A percentile compares a stretch with the other conserved stretches of the same genome.
These are phyloP conservation scores for Anisognathus igniventris DNA, from an alignment of 2,797 vertebrate genomes.

Conservation along the genomic window DNA sequence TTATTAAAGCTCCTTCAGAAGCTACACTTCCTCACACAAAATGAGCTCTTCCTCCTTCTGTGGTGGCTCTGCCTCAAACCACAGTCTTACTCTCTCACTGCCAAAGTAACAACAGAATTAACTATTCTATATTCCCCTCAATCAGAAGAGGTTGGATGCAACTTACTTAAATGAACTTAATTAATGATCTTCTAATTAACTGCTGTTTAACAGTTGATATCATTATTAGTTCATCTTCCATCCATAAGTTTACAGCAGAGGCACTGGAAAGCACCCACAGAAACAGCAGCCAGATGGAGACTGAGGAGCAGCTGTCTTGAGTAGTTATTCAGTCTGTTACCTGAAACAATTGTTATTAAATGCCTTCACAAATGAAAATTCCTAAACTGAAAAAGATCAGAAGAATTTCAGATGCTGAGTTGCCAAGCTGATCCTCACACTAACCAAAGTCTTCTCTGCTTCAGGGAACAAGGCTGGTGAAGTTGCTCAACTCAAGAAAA, in stretches of 20 bases:
- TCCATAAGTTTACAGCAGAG: background rate
- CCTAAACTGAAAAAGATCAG: background rate
- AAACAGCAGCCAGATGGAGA: background rate
- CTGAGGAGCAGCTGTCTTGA: background rate
- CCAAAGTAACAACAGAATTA: background rate
- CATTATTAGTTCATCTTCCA: background rate
- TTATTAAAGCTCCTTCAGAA: background rate
- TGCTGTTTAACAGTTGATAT: background rate
- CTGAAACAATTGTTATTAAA: background rate
- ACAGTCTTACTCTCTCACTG: background rate
- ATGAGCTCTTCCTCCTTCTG: background rate
- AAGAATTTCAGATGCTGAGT: background rate
- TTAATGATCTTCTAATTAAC: background rate
- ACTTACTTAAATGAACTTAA: background rate
- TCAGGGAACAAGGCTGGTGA: background rate
- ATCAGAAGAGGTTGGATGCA: background rate
- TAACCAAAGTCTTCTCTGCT: background rate
- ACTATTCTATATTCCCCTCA: background rate
- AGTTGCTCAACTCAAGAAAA: background rate
- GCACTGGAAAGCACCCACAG: background rate
- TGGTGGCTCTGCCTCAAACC: fast-evolving
- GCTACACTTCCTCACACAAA: background rate
- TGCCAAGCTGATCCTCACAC: fast-evolving
- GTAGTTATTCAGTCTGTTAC: background rate
- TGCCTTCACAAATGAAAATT: background rate